These are phyloP conservation scores for Halichondria panicea DNA, from an alignment of 37 sponge, comb jelly and placozoan species.

Conservation along the genomic window DNA sequence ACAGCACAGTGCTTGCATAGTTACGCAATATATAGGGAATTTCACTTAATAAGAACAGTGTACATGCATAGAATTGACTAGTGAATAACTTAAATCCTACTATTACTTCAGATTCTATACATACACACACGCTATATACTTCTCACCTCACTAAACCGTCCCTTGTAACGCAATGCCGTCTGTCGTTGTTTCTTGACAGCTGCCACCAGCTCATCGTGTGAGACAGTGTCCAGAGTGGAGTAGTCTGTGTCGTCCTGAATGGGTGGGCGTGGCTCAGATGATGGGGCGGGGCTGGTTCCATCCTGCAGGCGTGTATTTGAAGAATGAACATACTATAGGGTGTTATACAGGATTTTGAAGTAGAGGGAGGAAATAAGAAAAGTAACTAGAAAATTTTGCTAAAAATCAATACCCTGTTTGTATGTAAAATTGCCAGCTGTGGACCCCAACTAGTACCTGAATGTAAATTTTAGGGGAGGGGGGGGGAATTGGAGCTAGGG, in stretches of 20 bases:
- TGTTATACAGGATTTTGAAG: too few species aligned
- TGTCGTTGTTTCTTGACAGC: slow-evolving; percentile 52
- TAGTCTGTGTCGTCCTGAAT: slow-evolving; percentile 25
- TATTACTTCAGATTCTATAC: background rate
- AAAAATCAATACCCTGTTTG: too few species aligned
- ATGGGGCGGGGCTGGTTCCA: too few species aligned
- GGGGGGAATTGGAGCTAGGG: too few species aligned
- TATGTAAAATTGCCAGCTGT: too few species aligned
- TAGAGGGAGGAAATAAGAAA: too few species aligned
- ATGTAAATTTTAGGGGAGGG: too few species aligned
- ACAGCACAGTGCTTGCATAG: background rate
- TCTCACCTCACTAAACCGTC: slow-evolving; percentile 53
- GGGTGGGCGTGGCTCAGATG: background rate
- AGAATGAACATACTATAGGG: too few species aligned
- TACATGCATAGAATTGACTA: background rate
- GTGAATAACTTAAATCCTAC: background rate
- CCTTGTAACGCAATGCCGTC: slow-evolving; percentile 45
- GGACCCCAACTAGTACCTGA: too few species aligned
- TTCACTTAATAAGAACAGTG: background rate
- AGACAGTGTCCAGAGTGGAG: slow-evolving; percentile 14
- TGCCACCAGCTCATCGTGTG: slow-evolving; percentile 51
- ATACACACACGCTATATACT: background rate
- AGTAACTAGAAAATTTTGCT: too few species aligned
- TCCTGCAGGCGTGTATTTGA: too few species aligned
- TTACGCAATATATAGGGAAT: background rate